Evolutionary conservation across 2,797 vertebrate genomes (phyloP).

Genomic region (Rallus crepitans): DNA sequence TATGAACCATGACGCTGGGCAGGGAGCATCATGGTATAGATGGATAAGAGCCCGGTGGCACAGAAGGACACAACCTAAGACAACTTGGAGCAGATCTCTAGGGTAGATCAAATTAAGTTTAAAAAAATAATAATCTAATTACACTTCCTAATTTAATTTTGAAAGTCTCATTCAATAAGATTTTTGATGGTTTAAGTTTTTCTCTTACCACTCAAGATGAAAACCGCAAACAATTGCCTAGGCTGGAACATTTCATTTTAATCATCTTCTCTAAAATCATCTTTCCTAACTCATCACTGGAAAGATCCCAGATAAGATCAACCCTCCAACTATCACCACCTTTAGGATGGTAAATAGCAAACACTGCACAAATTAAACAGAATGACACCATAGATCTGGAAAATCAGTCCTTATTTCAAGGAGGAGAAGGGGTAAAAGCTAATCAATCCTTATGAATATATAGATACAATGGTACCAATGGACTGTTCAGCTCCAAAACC

Average conservation of each 20-base stretch:
- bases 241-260: background rate
- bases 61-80: background rate
- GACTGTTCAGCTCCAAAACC: background rate
- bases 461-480: background rate
- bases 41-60: background rate
- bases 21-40: background rate
- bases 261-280: background rate
- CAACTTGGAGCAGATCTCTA: background rate
- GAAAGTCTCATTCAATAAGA: background rate
- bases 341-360: background rate
- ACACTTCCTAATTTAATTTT: background rate
- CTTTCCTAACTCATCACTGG: background rate
- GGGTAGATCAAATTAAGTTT: background rate
- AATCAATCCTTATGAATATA: background rate
- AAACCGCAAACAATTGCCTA: background rate
- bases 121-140: background rate
- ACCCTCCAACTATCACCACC: background rate
- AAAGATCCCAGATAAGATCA: background rate
- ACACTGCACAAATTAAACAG: background rate
- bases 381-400: rapidly evolving
- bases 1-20: background rate
- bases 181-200: background rate
- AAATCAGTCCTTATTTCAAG: background rate
- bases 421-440: background rate
- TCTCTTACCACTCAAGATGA: background rate